A percentile compares a stretch with the other conserved stretches of the same genome.
phyloP scores from a whole-genome alignment of 2,113 vertebrate species.

The Propithecus coquereli region DNA sequence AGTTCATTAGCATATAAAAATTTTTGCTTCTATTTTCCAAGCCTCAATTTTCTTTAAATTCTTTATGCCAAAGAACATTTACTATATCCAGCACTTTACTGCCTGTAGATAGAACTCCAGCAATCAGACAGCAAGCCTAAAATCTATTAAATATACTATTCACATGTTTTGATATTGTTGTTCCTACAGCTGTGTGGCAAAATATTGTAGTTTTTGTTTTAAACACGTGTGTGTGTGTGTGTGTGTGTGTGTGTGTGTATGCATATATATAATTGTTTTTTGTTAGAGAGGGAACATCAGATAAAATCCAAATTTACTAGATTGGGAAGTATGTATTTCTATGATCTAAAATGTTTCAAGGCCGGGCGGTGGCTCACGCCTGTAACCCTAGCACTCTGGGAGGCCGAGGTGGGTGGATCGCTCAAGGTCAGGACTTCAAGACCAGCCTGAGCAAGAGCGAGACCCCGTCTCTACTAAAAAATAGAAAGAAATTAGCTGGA shows the following conservation, averaged over 20 bases:
- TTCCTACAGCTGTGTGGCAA: neutral
- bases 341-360: neutral
- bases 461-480: too few relatives aligned
- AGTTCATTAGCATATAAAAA: neutral
- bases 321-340: neutral
- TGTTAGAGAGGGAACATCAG: neutral
- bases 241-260: too few relatives aligned
- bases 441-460: too few relatives aligned
- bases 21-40: neutral
- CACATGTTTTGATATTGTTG: neutral
- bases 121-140: neutral
- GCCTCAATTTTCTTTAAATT: neutral
- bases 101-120: neutral
- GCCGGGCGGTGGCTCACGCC: too few relatives aligned
- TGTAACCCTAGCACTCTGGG: too few relatives aligned
- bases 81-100: neutral
- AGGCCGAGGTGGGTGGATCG: too few relatives aligned
- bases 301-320: neutral
- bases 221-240: neutral
- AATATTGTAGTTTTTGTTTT: neutral
- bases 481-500: too few relatives aligned
- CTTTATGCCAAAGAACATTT: neutral
- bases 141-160: neutral
- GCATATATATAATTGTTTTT: neutral
- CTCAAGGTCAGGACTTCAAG: too few relatives aligned